Conservation (phyloP, 2,797 vertebrate genomes). For the Halcyon chelicuti region DNA sequence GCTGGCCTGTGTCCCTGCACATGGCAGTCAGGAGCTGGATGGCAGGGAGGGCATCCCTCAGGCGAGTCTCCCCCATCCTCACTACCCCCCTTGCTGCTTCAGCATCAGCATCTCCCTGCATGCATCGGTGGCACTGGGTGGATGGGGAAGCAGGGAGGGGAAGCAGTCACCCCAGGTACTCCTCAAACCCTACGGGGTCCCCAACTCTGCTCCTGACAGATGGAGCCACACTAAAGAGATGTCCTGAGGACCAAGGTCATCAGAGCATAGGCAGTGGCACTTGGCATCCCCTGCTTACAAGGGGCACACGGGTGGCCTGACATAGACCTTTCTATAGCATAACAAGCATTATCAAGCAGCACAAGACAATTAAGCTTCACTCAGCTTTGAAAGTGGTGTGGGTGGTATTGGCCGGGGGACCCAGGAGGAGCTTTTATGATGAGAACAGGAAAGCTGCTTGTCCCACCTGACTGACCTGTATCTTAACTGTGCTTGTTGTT, state of each 20-base stretch:
- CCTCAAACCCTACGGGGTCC: neutral
- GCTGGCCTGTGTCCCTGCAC: neutral
- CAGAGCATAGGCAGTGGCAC: rapidly evolving
- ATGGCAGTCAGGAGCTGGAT: neutral
- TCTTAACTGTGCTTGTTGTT: constrained; percentile 66
- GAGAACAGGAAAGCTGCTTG: neutral
- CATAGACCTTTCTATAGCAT: neutral
- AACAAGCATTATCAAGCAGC: neutral
- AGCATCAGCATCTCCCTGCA: rapidly evolving
- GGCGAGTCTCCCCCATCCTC: neutral
- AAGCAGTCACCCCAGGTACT: rapidly evolving
- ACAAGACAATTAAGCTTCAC: constrained; percentile 44
- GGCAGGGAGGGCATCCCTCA: neutral
- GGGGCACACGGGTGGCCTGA: rapidly evolving
- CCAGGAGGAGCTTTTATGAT: neutral
- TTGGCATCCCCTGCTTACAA: neutral
- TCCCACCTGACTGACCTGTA: neutral
- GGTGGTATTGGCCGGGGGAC: neutral
- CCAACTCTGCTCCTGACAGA: neutral
- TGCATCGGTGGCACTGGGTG: neutral
- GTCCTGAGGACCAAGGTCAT: neutral
- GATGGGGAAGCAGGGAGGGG: neutral
- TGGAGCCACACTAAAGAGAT: neutral
- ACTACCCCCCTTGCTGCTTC: neutral
- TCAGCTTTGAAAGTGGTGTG: neutral